Evolutionary conservation across 2,113 vertebrate species (phyloP), one percentile per base, ranked within the genome.

Genomic region (Elgaria multicarinata): DNA sequence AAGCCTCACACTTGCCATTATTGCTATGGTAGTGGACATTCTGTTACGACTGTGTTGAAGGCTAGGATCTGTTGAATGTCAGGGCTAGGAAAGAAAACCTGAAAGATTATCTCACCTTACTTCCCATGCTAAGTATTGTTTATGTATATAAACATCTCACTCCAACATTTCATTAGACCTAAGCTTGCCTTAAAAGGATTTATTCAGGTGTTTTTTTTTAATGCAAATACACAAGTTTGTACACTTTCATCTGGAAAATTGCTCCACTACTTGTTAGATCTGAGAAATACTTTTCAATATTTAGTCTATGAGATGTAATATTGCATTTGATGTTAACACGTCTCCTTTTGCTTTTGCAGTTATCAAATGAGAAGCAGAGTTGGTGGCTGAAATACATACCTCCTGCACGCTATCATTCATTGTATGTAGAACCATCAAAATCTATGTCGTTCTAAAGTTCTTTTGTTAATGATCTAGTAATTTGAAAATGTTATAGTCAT

Each of bases 331-430:
- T 88, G 87, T 33, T 88, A 75, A 83, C 6, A 28, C 33, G 89
- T 93, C 89, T 33, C 31, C 62, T 66, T 92, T 90, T 94, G 92
- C 33, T 90, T 91, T 96, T 95, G 82, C 95, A 98, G 97, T 95
- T 98, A 92, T 95, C 97, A 33, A 84, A 44, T 85, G 93, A 89
- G 0, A 94, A 94, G 13, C 96, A 97, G 92, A 97, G 93, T 84
- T 98, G 98, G 98, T 98, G 98, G 98, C 64, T 98, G 92, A 97
- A 97, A 95, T 95, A 92, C 26, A 93, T 92, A 53, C 88, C 94
- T 78, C 93, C 93, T 58, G 67, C 89, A 55, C 92, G 14, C 88
- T 93, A 75, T 92, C 93, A 89, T 89, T 90, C 91, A 31, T 85
- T 92, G 97, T 97, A 97, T 0, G 97, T 97, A 95, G 81, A 85